Percentiles rank a stretch among this genome's conserved stretches.
Conservation (phyloP, 2,888 invertebrate genomes). For the Crematogaster levior region DNA sequence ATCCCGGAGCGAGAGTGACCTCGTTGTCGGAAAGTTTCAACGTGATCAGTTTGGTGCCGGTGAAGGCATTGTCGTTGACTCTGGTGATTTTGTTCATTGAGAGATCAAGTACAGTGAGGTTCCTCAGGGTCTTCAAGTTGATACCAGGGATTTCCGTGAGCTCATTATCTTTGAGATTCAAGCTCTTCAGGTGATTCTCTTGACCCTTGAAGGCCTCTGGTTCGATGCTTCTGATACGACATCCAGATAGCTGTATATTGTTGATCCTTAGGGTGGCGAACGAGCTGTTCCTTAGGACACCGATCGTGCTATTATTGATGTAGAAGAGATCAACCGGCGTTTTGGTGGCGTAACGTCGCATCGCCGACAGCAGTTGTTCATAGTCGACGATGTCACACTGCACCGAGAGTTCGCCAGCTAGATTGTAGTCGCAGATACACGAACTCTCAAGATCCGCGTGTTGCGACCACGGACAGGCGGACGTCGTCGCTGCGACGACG, state of each 20-base stretch:
- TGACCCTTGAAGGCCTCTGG: conserved; percentile 93
- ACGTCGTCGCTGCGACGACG: conserved; percentile 81
- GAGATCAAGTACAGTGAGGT: conserved; percentile 93
- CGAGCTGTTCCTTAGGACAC: conserved; percentile 89
- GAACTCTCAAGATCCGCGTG: conserved; percentile 92
- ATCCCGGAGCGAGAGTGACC: conserved; percentile 90
- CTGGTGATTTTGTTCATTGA: conserved; percentile 92
- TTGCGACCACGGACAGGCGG: conserved; percentile 93
- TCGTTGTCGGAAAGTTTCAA: conserved; percentile 96
- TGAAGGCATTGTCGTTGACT: conserved; percentile 92
- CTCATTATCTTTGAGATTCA: conserved; percentile 95
- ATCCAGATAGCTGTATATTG: conserved; percentile 94
- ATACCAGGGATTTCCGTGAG: conserved; percentile 92
- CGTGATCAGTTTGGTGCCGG: conserved; percentile 91
- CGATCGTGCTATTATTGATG: conserved; percentile 94
- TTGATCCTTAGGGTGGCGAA: conserved; percentile 91
- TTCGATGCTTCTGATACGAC: conserved; percentile 90
- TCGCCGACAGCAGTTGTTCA: conserved; percentile 90
- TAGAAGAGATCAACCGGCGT: conserved; percentile 93
- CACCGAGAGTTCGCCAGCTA: conserved; percentile 94
- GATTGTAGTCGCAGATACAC: conserved; percentile 95
- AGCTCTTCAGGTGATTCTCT: conserved; percentile 92
- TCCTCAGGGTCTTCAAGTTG: conserved; percentile 89
- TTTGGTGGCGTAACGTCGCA: conserved; percentile 90
- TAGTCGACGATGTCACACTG: conserved; percentile 97